Conservation (phyloP, 2,113 vertebrate species). For the Papio anubis region DNA sequence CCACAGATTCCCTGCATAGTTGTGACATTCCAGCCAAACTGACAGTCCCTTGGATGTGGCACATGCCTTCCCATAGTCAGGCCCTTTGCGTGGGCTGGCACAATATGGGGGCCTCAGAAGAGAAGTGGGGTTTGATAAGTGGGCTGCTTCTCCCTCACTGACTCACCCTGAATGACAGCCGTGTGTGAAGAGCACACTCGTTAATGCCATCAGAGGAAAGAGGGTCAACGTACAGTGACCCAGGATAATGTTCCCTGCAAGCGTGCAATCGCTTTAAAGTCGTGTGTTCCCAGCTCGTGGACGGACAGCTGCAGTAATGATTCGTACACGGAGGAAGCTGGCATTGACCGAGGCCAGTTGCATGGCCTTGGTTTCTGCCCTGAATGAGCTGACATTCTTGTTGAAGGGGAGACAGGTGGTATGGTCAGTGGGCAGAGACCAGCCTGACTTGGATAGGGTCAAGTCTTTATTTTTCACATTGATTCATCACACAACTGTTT, state of each 20-base stretch:
- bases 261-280: background rate
- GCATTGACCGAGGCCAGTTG: fast-evolving
- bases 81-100: background rate
- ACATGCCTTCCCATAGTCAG: background rate
- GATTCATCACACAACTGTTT: background rate
- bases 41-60: background rate
- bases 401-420: background rate
- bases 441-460: background rate
- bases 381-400: fast-evolving
- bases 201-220: background rate
- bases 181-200: background rate
- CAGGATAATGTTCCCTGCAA: background rate
- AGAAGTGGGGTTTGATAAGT: background rate
- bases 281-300: background rate
- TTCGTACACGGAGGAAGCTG: background rate
- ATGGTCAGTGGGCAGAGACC: background rate
- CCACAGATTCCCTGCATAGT: background rate
- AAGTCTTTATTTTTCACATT: background rate
- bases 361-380: background rate
- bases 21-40: conserved; percentile 24
- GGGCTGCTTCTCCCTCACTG: background rate
- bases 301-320: background rate
- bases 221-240: fast-evolving
- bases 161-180: background rate
- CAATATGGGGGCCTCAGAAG: background rate